Conservation (phyloP, 1,140 invertebrate genomes). For the Philopotamus ludificatus region DNA sequence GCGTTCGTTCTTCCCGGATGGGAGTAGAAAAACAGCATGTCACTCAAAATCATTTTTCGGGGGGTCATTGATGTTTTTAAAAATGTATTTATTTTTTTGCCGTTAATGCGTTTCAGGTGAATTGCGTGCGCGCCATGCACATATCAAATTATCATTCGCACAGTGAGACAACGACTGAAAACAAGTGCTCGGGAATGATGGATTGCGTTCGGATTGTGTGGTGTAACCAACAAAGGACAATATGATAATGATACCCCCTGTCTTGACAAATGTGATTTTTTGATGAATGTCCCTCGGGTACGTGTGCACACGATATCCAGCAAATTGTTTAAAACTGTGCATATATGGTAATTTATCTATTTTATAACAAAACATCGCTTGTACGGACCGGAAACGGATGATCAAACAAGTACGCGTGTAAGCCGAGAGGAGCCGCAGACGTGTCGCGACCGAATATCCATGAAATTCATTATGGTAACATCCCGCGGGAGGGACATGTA, state of each 20-base stretch:
- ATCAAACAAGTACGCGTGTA: neutral
- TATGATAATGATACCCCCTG: neutral
- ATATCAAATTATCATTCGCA: neutral
- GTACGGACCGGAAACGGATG: neutral
- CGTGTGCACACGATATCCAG: too few relatives aligned
- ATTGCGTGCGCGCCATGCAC: neutral
- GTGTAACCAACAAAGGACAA: neutral
- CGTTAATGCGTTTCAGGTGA: neutral
- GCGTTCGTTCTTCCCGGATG: neutral
- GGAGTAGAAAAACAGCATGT: neutral
- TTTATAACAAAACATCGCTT: too few relatives aligned
- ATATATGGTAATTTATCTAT: too few relatives aligned
- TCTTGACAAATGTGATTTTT: neutral
- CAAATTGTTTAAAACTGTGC: too few relatives aligned
- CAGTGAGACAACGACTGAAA: too few relatives aligned
- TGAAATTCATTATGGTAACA: neutral
- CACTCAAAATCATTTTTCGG: neutral
- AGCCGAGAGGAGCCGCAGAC: too few relatives aligned
- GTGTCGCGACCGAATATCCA: neutral
- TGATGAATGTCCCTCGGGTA: too few relatives aligned
- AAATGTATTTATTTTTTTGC: neutral
- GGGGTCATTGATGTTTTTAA: neutral
- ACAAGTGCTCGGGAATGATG: neutral
- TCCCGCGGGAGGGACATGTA: too few relatives aligned
- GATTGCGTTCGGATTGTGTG: neutral